These are phyloP conservation scores for Enteromius mattozi DNA, from an alignment of 2,797 vertebrate species.

Conservation along the genomic window DNA sequence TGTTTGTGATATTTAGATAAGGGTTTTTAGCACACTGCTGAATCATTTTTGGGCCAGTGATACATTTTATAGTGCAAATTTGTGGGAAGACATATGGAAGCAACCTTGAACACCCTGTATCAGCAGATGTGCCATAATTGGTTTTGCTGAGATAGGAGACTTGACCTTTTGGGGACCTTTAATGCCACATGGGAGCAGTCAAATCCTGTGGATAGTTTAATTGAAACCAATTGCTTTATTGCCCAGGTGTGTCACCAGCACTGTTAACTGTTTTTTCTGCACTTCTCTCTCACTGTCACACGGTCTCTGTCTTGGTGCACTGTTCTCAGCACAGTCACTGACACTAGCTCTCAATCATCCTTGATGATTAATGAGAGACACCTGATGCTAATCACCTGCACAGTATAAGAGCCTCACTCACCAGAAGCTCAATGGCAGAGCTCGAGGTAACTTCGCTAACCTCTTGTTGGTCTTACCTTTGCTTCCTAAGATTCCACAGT, in stretches of 20 bases:
- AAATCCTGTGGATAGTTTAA: not conserved
- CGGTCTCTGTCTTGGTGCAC: no score
- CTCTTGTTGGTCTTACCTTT: no score
- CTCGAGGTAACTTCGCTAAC: no score
- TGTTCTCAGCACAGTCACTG: no score
- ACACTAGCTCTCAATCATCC: no score
- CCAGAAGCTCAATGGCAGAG: no score
- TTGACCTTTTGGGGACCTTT: not conserved
- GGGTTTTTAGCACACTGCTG: not conserved
- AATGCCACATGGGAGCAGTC: not conserved
- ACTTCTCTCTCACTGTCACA: not conserved
- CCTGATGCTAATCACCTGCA: no score
- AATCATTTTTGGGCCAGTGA: not conserved
- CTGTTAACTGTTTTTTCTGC: not conserved
- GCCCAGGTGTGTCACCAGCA: not conserved
- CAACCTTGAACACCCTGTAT: not conserved
- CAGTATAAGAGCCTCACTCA: no score
- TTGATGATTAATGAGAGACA: no score
- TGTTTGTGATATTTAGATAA: not conserved
- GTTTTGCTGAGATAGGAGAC: slow-evolving; percentile 17
- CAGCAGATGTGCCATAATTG: not conserved
- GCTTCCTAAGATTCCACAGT: no score
- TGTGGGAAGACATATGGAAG: not conserved
- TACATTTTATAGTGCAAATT: slow-evolving; percentile 1
- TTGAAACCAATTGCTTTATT: slow-evolving; percentile 17